phyloP scores from a whole-genome alignment of 2,888 invertebrate genomes.

The Caenorhabditis zanzibari region DNA sequence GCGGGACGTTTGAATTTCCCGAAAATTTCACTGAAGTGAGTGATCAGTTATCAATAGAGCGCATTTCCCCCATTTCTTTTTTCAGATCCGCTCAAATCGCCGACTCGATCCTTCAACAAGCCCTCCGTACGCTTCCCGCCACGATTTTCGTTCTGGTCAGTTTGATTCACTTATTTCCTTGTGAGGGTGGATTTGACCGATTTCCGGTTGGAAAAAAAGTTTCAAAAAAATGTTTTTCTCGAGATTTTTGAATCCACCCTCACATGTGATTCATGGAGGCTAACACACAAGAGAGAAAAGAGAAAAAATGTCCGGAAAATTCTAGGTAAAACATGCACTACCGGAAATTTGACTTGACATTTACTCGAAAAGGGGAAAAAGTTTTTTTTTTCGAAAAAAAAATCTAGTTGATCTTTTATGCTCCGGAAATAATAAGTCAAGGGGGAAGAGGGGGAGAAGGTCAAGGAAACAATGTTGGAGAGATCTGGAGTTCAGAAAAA shows the following conservation, averaged over 20 bases:
- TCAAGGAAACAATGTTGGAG: neutral
- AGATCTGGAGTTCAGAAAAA: neutral
- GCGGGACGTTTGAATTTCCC: conserved; percentile 76
- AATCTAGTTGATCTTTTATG: no score
- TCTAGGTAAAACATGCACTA: neutral
- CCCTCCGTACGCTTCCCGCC: conserved; percentile 71
- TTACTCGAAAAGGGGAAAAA: no score
- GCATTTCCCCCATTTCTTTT: neutral
- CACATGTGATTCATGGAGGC: neutral
- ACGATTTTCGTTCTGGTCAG: conserved; percentile 74
- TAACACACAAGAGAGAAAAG: neutral
- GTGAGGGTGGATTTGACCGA: neutral
- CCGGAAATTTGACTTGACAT: no score
- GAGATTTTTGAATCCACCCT: no score
- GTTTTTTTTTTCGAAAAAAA: no score
- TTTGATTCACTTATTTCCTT: neutral
- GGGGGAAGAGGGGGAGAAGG: neutral
- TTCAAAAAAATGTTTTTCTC: no score
- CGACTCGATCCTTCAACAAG: conserved; percentile 67
- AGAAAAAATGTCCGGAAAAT: neutral
- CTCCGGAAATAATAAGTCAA: no score
- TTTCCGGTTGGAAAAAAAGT: neutral
- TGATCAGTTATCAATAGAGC: neutral
- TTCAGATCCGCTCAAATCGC: conserved; percentile 66
- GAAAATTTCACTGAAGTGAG: conserved; percentile 65